These are phyloP conservation scores for Clitarchus hookeri DNA, from an alignment of 2,888 invertebrate genomes.

Conservation along the genomic window DNA sequence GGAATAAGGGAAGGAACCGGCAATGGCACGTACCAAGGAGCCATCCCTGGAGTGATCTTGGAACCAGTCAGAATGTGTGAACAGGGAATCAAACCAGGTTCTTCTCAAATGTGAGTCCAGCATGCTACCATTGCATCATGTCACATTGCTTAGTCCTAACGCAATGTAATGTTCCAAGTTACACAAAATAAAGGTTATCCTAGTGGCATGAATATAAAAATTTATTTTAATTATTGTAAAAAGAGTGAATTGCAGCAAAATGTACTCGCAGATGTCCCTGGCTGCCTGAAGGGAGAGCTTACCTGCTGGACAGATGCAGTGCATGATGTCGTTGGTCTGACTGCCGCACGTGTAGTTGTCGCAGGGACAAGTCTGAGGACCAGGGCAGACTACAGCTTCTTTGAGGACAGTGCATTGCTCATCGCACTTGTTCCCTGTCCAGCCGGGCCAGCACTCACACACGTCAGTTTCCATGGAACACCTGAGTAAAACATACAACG, in stretches of 20 bases:
- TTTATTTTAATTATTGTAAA: neutral
- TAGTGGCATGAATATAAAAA: neutral
- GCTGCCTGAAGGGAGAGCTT: neutral
- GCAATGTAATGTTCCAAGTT: neutral
- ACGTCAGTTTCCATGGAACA: neutral
- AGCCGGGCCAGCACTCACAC: neutral
- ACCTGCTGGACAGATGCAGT: conserved; percentile 11
- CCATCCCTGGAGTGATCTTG: too few relatives aligned
- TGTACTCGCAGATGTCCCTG: neutral
- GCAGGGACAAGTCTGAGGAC: neutral
- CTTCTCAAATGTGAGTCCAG: too few relatives aligned
- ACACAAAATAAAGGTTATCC: neutral
- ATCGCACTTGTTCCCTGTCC: neutral
- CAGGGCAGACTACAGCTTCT: neutral
- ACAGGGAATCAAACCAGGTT: too few relatives aligned
- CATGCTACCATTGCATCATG: too few relatives aligned
- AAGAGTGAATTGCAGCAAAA: neutral
- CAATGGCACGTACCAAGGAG: too few relatives aligned
- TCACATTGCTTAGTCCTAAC: too few relatives aligned
- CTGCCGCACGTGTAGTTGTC: conserved; percentile 11
- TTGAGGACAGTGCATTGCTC: neutral
- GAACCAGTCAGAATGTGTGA: too few relatives aligned
- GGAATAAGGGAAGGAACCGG: too few relatives aligned
- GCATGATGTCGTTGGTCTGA: neutral
- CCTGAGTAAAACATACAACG: neutral